These are phyloP conservation scores for Potorous gilbertii DNA, from an alignment of 2,797 vertebrate species.

Conservation along the genomic window DNA sequence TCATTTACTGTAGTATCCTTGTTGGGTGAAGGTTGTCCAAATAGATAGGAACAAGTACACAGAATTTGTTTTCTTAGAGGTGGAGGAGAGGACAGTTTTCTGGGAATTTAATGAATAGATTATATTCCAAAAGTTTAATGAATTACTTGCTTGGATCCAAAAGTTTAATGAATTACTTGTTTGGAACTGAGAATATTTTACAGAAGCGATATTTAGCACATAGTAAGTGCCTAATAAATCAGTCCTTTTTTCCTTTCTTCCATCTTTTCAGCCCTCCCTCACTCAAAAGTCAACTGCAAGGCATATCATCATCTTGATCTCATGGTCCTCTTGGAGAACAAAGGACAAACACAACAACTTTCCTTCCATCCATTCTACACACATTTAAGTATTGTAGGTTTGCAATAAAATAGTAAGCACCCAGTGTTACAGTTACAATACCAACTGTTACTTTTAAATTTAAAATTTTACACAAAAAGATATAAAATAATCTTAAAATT, in stretches of 20 bases:
- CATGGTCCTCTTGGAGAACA: too few relatives aligned
- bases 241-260: too few relatives aligned
- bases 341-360: neutral
- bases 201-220: slow-evolving; percentile 1
- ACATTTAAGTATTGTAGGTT: neutral
- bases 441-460: neutral
- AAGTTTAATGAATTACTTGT: neutral
- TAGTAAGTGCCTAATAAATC: neutral
- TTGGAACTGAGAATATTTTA: neutral
- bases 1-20: neutral
- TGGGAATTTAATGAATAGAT: slow-evolving; percentile 19
- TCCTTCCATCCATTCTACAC: neutral
- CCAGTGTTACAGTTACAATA: neutral
- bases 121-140: neutral
- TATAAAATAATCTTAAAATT: neutral
- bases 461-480: neutral
- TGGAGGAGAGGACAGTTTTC: neutral
- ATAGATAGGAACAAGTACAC: neutral
- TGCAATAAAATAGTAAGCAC: neutral
- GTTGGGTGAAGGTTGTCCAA: neutral
- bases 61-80: neutral
- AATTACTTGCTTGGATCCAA: neutral
- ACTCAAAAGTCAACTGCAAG: too few relatives aligned
- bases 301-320: too few relatives aligned
- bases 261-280: too few relatives aligned